Percentiles rank a stretch among this genome's conserved stretches.
phyloP scores from a whole-genome alignment of 2,888 invertebrate species.

The Stenodema calcarata region DNA sequence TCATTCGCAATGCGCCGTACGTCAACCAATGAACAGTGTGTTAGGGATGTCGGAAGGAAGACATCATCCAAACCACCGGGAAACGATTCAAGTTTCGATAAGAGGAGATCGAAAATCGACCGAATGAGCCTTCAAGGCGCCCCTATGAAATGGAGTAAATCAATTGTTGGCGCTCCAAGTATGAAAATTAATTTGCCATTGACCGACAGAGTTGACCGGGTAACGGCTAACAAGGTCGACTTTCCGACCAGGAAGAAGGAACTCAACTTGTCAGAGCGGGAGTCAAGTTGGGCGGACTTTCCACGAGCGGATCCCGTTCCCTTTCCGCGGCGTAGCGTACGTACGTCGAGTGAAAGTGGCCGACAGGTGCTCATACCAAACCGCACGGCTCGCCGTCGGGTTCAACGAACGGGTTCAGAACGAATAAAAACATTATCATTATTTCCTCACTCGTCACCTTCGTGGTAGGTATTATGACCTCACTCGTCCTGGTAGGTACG shows the following conservation, averaged over 20 bases:
- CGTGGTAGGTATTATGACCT: too few species aligned
- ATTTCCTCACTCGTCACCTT: too few species aligned
- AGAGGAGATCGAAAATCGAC: neutral
- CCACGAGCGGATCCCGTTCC: neutral
- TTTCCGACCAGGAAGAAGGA: neutral
- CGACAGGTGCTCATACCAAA: neutral
- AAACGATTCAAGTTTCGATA: neutral
- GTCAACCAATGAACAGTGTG: neutral
- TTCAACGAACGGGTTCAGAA: neutral
- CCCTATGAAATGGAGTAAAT: neutral
- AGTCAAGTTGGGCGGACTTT: neutral
- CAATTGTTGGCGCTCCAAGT: neutral
- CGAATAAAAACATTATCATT: too few species aligned
- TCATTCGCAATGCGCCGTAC: neutral
- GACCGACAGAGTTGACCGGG: constrained; percentile 24
- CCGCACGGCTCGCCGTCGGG: neutral
- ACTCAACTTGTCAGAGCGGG: neutral
- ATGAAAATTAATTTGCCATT: constrained; percentile 9
- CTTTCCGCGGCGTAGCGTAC: neutral
- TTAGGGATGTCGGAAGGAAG: neutral
- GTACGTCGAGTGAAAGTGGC: neutral
- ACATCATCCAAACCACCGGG: neutral
- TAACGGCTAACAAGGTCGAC: constrained; percentile 2
- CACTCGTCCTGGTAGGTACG: too few species aligned
- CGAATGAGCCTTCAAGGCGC: neutral